Evolutionary conservation across 2,888 invertebrate species (phyloP), one percentile per base, ranked within the genome.

Genomic region (Carabus problematicus): DNA sequence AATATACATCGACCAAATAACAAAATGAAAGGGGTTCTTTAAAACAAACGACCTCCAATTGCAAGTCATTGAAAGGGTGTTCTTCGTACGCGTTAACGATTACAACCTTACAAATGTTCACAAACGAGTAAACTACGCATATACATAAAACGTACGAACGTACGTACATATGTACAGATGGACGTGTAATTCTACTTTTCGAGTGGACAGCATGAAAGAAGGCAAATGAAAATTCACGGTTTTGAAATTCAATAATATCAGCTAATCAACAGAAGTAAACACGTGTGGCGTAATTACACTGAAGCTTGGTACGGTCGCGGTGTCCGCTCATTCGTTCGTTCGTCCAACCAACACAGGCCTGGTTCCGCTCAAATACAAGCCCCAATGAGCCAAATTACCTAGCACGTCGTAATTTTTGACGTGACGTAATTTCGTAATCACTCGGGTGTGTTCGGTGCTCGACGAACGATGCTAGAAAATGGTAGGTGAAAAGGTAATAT

Each of bases 221-320:
- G 63, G 71, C 71, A 74, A 75, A 74, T 73, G 75, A 74, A 73
- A 69, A 69, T 69, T 74, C 72, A 70, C 67, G 73, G 74, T 74
- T 74, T 72, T 74, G 74, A 75, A 75, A 76, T 75, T 75, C 75
- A 75, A 76, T 75, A 73, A 73, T 76, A 77, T 78, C 76, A 75
- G 77, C 78, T 79, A 79, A 79, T 79, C 79, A 77, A 76, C 74
- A 74, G 76, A 74, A 75, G 77, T 76, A 79, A 79, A 79, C 78
- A 79, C 75, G 73, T 73, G 74, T 72, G 75, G 72, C 72, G 74
- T 73, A 73, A 72, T 73, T 71, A 72, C 59, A 67, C 41, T 42
- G 39, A 16, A 29, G 42, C 45, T 54, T 40, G 59, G 40, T 9
- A 16, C 43, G 60, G 60, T 19, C 61, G 49, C 40, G 55, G 56